Evolutionary conservation across 1,140 invertebrate species (phyloP).

Genomic region (Procambarus clarkii): DNA sequence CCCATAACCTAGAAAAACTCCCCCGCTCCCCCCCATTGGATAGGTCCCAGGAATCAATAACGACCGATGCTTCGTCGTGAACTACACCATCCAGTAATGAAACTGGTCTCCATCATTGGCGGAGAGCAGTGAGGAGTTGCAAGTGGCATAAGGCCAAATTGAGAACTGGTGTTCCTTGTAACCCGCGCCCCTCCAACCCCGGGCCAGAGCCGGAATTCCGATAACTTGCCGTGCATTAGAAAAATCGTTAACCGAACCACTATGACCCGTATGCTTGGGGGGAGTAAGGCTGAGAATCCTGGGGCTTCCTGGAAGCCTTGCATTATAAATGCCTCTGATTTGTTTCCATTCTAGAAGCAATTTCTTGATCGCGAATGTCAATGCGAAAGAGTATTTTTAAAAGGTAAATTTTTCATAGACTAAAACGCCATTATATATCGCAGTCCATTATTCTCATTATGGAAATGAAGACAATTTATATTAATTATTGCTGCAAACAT

Average conservation of each 20-base stretch:
- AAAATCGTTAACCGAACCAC: not conserved
- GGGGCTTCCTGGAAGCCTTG: not conserved
- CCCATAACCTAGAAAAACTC: not conserved
- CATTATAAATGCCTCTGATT: slow-evolving; percentile 8
- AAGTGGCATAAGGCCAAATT: slow-evolving; percentile 11
- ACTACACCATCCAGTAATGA: slow-evolving; percentile 8
- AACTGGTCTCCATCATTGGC: not conserved
- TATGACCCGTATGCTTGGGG: not conserved
- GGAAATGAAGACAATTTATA: not conserved
- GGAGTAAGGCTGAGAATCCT: not conserved
- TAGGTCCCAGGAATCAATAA: too few species aligned
- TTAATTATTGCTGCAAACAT: not conserved
- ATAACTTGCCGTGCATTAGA: slow-evolving; percentile 14
- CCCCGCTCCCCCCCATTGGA: too few species aligned
- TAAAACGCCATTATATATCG: not conserved
- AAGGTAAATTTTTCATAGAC: not conserved
- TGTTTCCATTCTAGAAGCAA: slow-evolving; percentile 14
- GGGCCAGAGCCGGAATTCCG: not conserved
- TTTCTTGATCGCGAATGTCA: slow-evolving; percentile 11
- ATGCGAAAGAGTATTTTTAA: not conserved
- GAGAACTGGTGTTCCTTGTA: slow-evolving; percentile 16
- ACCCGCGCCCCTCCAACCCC: not conserved
- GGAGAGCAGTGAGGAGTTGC: not conserved
- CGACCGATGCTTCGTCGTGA: too few species aligned
- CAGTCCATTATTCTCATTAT: not conserved